phyloP scores from a whole-genome alignment of 2,888 invertebrate genomes.

The Habroteleia sp. region DNA sequence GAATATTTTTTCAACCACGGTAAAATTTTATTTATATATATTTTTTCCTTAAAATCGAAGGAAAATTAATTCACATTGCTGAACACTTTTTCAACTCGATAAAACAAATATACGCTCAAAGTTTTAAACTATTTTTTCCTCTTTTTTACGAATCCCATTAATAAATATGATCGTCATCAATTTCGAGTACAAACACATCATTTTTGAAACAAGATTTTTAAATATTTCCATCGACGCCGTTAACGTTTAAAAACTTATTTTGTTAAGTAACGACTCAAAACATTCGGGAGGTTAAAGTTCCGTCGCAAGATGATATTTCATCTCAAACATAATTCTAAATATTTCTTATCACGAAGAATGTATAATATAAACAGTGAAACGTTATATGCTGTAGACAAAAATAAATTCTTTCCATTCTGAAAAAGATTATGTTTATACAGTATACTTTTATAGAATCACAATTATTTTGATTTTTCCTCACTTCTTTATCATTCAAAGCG shows the following conservation, averaged over 20 bases:
- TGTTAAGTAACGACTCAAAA: slow-evolving; percentile 7
- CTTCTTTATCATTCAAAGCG: too few species aligned
- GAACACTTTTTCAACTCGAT: too few species aligned
- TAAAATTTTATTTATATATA: too few species aligned
- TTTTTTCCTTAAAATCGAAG: too few species aligned
- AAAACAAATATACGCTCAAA: too few species aligned
- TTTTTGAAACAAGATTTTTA: too few species aligned
- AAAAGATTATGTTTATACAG: slow-evolving; percentile 12
- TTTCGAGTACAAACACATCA: too few species aligned
- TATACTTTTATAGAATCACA: slow-evolving; percentile 2
- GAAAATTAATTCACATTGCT: too few species aligned
- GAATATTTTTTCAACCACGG: slow-evolving; percentile 4
- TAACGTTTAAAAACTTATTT: slow-evolving; percentile 13
- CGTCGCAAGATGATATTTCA: slow-evolving; percentile 7
- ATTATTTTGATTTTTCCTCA: slow-evolving; percentile 1
- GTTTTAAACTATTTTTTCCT: too few species aligned
- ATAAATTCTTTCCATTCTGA: slow-evolving; percentile 1
- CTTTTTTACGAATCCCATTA: too few species aligned
- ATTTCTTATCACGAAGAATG: slow-evolving; percentile 27
- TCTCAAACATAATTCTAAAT: slow-evolving; percentile 16
- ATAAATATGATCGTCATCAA: too few species aligned
- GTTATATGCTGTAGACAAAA: not conserved
- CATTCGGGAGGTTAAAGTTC: slow-evolving; percentile 6
- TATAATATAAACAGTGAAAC: slow-evolving; percentile 24
- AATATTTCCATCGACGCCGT: too few species aligned